phyloP scores from a whole-genome alignment of 2,888 invertebrate genomes.

The Stictocephala bisonia region DNA sequence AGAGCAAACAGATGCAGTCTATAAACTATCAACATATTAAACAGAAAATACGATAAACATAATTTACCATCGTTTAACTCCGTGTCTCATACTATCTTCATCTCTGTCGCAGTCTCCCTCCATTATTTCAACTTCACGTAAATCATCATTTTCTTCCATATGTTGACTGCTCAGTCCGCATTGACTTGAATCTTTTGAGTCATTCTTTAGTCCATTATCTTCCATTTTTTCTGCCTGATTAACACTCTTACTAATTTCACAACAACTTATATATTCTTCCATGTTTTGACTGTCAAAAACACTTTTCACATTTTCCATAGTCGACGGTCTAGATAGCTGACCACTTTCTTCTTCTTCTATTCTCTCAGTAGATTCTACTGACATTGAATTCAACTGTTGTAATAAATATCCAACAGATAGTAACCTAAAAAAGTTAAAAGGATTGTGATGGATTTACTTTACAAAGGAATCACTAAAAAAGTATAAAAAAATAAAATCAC shows the following conservation, averaged over 20 bases:
- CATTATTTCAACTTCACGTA: not conserved
- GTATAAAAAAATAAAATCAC: too few species aligned
- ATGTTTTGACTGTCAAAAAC: not conserved
- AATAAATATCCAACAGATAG: slow-evolving; percentile 50
- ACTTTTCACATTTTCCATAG: slow-evolving; percentile 15
- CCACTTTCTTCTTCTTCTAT: slow-evolving; percentile 36
- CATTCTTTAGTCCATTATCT: not conserved
- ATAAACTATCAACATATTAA: not conserved
- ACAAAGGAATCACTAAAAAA: too few species aligned
- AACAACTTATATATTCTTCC: not conserved
- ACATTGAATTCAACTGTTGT: slow-evolving; percentile 47
- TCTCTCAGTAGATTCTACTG: slow-evolving; percentile 40
- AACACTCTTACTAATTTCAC: not conserved
- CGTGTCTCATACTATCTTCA: not conserved
- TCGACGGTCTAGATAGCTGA: slow-evolving; percentile 15
- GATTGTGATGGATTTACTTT: too few species aligned
- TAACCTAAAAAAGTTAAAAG: slow-evolving; percentile 10
- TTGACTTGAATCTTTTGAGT: not conserved
- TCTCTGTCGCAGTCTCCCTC: not conserved
- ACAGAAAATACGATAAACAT: not conserved
- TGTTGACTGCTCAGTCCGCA: not conserved
- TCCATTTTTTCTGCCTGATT: not conserved
- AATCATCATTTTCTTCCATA: not conserved
- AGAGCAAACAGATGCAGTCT: not conserved
- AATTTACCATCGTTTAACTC: slow-evolving; percentile 23